Percentiles rank a stretch among this genome's conserved stretches.
Conservation (phyloP, 2,113 vertebrate genomes). For the Cricetomys ansorgei region DNA sequence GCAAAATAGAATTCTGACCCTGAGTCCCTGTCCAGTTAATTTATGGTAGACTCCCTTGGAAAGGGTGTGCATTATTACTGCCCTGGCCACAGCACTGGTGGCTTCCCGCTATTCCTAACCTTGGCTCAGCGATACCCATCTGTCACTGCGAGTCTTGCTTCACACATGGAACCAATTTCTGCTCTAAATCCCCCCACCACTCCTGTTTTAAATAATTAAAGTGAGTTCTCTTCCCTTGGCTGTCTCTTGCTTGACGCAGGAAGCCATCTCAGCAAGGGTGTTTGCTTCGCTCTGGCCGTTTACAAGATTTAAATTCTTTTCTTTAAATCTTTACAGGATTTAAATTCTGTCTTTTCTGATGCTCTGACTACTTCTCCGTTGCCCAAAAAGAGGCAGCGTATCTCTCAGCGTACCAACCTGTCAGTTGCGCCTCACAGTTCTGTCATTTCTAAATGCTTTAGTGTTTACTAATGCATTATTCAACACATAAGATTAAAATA, state of each 20-base stretch:
- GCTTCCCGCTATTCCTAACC: constrained; percentile 37
- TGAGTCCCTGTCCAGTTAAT: constrained; percentile 26
- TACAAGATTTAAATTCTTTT: constrained; percentile 2
- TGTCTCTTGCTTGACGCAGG: background rate
- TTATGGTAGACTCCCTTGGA: constrained; percentile 48
- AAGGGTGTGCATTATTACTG: background rate
- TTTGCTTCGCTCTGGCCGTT: background rate
- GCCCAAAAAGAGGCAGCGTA: background rate
- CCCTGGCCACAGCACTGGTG: background rate
- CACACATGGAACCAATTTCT: constrained; percentile 61
- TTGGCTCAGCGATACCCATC: constrained; percentile 42
- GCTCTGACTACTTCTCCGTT: background rate
- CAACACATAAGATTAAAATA: background rate
- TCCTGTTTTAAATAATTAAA: constrained; percentile 32
- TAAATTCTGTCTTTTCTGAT: background rate
- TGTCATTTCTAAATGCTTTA: background rate
- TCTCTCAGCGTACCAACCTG: background rate
- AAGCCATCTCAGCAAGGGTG: background rate
- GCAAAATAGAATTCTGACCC: constrained; percentile 38
- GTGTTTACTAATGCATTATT: background rate
- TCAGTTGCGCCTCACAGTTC: background rate
- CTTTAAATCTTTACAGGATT: background rate
- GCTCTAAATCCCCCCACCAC: background rate
- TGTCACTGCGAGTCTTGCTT: constrained; percentile 12
- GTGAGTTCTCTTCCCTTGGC: constrained; percentile 8